Base-by-base conservation (phyloP, 2,888 invertebrate genomes). In the Sisyra terminalis region DNA sequence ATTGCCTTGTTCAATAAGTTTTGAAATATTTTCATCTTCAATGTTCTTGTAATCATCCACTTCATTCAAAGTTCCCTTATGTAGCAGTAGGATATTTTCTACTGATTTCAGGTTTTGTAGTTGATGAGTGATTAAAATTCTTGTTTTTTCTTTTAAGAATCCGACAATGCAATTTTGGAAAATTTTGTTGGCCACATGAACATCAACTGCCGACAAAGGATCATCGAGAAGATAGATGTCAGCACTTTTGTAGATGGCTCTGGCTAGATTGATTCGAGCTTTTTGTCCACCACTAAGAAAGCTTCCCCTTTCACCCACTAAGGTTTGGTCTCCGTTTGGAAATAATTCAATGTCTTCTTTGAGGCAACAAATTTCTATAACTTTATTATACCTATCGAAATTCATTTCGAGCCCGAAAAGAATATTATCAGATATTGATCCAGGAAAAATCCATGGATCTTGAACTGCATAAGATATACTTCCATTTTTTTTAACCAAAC, bases 391-490 rank as follows among this genome's bases (percentile, higher is more conserved):
- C 53, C 73, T 67, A 42, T 66, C 66, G 39, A 69, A 64, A 46
- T 77, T 69, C 54, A 66, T 79, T 1, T 70, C 63, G 48, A 71
- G 61, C 1, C 89, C 89, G 58, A 92, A 90, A n/a, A 83, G 58
- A 52, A 92, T 86, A 60, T 92, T 92, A 55, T 88, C 84, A 40
- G 82, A 65, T 1, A 92, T 70, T 1, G 82, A 78, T 11, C 74
- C 73, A 1, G 76, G 75, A 56, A 82, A 83, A 0, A 83, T 71
- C 90, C 90, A 92, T 6, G 90, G 74, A 56, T 89, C 85, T 60
- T 89, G 88, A 49, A 80, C 71, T 0, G 85, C 82, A 58, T 88
- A 90, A 16, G 80, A 76, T 10, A 78, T 45, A 29, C 56, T 64
- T 3, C 78, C 88, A 40, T 69, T 67, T 10, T 82, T 66, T 42